phyloP scores from a whole-genome alignment of 2,797 vertebrate species.

The Geotrypetes seraphini region DNA sequence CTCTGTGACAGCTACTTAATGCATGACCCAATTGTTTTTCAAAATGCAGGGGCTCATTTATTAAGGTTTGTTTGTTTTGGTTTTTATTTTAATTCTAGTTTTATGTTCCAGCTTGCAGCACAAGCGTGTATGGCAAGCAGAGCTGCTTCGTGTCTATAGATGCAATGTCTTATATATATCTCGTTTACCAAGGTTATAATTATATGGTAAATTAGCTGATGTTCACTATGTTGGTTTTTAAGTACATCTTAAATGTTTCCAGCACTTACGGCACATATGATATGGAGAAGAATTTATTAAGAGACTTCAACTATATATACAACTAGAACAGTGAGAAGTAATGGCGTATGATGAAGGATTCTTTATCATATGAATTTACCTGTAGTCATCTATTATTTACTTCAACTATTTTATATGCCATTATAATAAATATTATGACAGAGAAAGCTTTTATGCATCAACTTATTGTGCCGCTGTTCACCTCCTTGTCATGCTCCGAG shows the following conservation, averaged over 20 bases:
- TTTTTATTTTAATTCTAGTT: neutral
- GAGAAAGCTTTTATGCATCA: conserved; percentile 74
- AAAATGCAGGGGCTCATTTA: no score
- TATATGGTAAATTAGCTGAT: conserved; percentile 36
- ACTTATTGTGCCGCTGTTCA: conserved; percentile 57
- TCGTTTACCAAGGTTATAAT: conserved; percentile 24
- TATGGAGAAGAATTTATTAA: conserved; percentile 57
- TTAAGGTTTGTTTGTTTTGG: no score
- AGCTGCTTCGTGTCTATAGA: no score
- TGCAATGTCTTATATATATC: conserved; percentile 1
- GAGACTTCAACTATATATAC: conserved; percentile 59
- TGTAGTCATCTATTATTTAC: conserved; percentile 85
- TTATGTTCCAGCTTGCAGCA: no score
- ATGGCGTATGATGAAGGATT: conserved; percentile 72
- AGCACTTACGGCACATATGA: conserved; percentile 45
- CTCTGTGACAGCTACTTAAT: no score
- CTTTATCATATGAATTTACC: conserved; percentile 79
- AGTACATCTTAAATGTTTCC: conserved; percentile 32
- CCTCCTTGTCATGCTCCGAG: conserved; percentile 68
- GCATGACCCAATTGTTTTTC: no score
- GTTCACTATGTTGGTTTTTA: conserved; percentile 40
- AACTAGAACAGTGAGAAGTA: conserved; percentile 67
- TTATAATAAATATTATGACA: conserved; percentile 84
- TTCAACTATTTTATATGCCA: conserved; percentile 83
- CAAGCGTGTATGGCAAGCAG: no score